Evolutionary conservation across 2,888 invertebrate species (phyloP).

Genomic region (Drosophila meridionalis): DNA sequence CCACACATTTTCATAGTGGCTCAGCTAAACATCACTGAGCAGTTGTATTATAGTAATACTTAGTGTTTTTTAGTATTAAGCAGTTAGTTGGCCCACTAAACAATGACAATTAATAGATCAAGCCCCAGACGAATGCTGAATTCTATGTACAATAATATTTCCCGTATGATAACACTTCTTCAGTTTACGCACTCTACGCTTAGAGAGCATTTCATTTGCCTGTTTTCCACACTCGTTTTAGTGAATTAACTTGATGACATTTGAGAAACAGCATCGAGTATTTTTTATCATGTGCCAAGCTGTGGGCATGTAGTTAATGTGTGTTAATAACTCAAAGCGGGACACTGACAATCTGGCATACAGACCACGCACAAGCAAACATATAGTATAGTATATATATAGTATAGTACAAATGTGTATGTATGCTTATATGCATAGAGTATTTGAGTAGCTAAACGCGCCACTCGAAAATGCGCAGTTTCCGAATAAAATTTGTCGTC

Average conservation of each 20-base stretch:
- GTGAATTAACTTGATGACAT: conserved; percentile 6
- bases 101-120: not conserved
- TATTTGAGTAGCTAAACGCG: conserved; percentile 35
- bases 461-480: conserved; percentile 50
- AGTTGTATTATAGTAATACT: too few species aligned
- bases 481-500: conserved; percentile 22
- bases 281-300: conserved; percentile 21
- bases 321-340: conserved; percentile 36
- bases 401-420: not conserved
- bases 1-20: too few species aligned
- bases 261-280: conserved; percentile 17
- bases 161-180: not conserved
- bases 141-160: not conserved
- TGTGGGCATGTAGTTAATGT: conserved; percentile 23
- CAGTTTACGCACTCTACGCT: too few species aligned
- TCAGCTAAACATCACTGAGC: too few species aligned
- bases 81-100: not conserved
- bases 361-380: conserved; percentile 3
- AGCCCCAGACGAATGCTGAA: not conserved
- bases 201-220: not conserved
- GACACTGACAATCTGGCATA: conserved; percentile 16
- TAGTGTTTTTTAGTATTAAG: too few species aligned
- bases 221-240: not conserved
- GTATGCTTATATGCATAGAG: conserved; percentile 1
- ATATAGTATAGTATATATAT: not conserved